Evolutionary conservation across 2,113 vertebrate genomes (phyloP), one percentile per base, ranked within the genome.

Genomic region (Podocnemis expansa): DNA sequence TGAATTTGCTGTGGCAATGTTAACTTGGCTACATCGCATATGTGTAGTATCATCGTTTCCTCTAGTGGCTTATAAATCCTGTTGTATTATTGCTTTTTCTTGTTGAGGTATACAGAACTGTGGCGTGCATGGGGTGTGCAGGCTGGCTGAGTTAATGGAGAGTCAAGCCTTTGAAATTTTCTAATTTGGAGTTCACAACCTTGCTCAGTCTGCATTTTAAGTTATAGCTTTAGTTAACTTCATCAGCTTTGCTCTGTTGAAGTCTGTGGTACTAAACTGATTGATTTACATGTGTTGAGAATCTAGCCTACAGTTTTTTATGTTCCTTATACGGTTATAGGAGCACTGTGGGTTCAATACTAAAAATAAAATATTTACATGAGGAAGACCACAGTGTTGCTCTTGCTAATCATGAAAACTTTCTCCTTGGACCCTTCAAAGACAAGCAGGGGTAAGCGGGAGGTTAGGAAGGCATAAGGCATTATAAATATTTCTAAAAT

Each of bases 381-480:
- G 56, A 78, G 51, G 73, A 91, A 80, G 47, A 56, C n/a, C 21
- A 2, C 51, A 73, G 19, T 2, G 16, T 84, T 94, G 80, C 80
- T 82, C 60, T 91, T 76, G 75, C 25, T 43, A 56, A 29, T 56
- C 70, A 73, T 87, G 84, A 76, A 94, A 86, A 94, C 52, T 12
- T 84, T 75, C 81, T 87, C 47, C n/a, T 45, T 56, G 80, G 52
- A 24, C 51, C 41, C 41, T 87, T 93, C 67, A 84, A 89, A 94
- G 78, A 67, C 52, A 45, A 0, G 0, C 73, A 38, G 67, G 86
- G 55, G 56, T 29, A 47, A 60, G 78, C 12, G n/a, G n/a, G 34
- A 34, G n/a, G 34, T 19, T 38, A 38, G 19, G 63, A 38, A 89
- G 78, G 70, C 51, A 81, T 84, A 75, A 73, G 91, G 19, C 56